These are phyloP conservation scores for Calyptomena viridis DNA, from an alignment of 2,113 vertebrate species.

Conservation along the genomic window DNA sequence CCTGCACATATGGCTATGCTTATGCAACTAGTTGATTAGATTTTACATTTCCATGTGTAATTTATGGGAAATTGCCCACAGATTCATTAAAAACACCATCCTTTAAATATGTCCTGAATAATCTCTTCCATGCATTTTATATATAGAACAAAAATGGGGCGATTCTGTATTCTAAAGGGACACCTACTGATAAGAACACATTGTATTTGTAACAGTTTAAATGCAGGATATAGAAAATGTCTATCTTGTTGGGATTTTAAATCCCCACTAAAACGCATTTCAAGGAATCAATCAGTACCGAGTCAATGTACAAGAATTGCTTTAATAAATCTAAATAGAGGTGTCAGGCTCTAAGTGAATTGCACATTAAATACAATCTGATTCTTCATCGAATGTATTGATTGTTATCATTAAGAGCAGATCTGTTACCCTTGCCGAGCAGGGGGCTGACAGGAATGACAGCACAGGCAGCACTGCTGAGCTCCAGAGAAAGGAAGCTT, in stretches of 20 bases:
- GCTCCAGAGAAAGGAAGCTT: neutral
- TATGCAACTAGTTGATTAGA: conserved; percentile 45
- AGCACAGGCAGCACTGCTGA: neutral
- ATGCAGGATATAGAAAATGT: neutral
- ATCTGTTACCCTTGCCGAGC: neutral
- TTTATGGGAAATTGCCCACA: conserved; percentile 47
- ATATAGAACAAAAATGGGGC: neutral
- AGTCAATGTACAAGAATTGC: neutral
- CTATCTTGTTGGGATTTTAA: conserved; percentile 3
- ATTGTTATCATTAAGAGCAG: neutral
- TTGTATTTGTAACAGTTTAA: neutral
- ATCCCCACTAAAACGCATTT: neutral
- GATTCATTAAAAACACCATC: neutral
- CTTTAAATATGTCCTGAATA: conserved; percentile 13
- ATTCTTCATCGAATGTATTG: conserved; percentile 12
- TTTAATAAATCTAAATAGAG: conserved; percentile 13
- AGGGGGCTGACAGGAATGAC: neutral
- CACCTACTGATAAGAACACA: neutral
- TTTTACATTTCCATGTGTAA: conserved; percentile 59
- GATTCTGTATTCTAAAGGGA: conserved; percentile 21
- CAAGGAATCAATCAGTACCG: neutral
- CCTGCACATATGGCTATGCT: conserved; percentile 49
- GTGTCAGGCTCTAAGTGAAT: neutral
- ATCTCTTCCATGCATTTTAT: neutral
- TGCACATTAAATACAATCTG: conserved; percentile 9